phyloP scores from a whole-genome alignment of 2,797 vertebrate genomes.

The Phalanger gymnotis region DNA sequence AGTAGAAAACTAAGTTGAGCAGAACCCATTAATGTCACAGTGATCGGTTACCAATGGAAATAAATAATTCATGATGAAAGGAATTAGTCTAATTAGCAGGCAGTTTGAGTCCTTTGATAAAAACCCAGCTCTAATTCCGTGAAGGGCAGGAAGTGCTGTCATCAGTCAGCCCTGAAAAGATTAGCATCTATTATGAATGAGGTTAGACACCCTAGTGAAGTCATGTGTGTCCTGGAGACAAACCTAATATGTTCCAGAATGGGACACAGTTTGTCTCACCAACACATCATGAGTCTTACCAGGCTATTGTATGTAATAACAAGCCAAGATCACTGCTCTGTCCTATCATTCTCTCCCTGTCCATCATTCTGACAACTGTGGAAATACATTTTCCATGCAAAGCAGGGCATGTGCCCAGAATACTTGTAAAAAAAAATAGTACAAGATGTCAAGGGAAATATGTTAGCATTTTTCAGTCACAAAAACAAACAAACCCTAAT shows the following conservation, averaged over 20 bases:
- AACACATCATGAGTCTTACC: conserved; percentile 87
- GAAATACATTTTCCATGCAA: conserved; percentile 93
- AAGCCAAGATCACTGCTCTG: conserved; percentile 85
- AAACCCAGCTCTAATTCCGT: conserved; percentile 95
- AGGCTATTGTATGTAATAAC: conserved; percentile 93
- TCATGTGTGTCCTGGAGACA: conserved; percentile 97
- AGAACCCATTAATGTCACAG: conserved; percentile 96
- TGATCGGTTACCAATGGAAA: conserved; percentile 97
- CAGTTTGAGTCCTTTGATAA: conserved; percentile 99
- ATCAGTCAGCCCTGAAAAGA: conserved; percentile 99
- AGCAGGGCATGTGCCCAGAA: conserved; percentile 85
- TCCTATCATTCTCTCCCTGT: conserved; percentile 88
- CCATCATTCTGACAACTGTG: conserved; percentile 94
- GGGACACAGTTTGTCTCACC: conserved; percentile 92
- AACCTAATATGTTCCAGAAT: conserved; percentile 97
- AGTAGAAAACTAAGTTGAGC: conserved; percentile 93
- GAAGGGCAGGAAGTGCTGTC: conserved; percentile 98
- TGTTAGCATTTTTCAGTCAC: conserved; percentile 81
- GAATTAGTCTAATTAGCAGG: conserved; percentile 99
- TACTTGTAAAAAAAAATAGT: conserved; percentile 83
- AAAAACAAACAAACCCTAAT: conserved; percentile 82
- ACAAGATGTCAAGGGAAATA: conserved; percentile 82
- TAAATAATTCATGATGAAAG: conserved; percentile 99
- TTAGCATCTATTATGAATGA: conserved; percentile 99
- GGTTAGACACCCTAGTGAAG: conserved; percentile 95